Conservation (phyloP, 1,140 invertebrate species). For the Leptestheria dahalacensis region DNA sequence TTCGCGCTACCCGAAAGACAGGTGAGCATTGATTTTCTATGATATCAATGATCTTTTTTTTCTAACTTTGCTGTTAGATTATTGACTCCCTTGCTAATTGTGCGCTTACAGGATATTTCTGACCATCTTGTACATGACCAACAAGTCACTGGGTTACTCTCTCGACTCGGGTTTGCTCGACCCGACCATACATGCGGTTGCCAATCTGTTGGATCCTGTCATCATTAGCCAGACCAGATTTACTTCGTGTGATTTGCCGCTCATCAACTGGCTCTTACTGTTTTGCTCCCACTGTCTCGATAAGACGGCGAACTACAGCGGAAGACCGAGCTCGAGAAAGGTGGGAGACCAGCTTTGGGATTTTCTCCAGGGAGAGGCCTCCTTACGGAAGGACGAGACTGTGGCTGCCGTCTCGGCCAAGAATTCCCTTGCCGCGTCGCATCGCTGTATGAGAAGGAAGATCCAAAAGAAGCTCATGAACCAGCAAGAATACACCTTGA, state of each 20-base stretch:
- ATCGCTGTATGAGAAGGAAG: slow-evolving; percentile 52
- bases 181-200: slow-evolving; percentile 30
- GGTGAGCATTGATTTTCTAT: slow-evolving; percentile 33
- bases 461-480: slow-evolving; percentile 38
- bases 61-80: too few relatives aligned
- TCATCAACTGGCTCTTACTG: slow-evolving; percentile 62
- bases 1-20: slow-evolving; percentile 66
- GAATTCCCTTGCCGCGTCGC: slow-evolving; percentile 52
- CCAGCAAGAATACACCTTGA: slow-evolving; percentile 26
- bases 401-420: slow-evolving; percentile 40
- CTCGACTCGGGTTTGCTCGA: slow-evolving; percentile 25
- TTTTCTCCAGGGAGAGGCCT: slow-evolving; percentile 21
- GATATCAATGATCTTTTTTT: slow-evolving; percentile 18
- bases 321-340: background rate
- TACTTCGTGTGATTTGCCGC: slow-evolving; percentile 36
- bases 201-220: slow-evolving; percentile 31
- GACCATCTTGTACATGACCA: slow-evolving; percentile 66
- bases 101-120: slow-evolving; percentile 56
- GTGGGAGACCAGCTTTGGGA: slow-evolving; percentile 18
- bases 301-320: background rate
- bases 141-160: slow-evolving; percentile 45
- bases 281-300: slow-evolving; percentile 62
- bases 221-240: slow-evolving; percentile 16
- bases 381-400: slow-evolving; percentile 17
- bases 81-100: too few relatives aligned